Evolutionary conservation across 2,113 vertebrate species (phyloP).

Genomic region (Monopterus albus): DNA sequence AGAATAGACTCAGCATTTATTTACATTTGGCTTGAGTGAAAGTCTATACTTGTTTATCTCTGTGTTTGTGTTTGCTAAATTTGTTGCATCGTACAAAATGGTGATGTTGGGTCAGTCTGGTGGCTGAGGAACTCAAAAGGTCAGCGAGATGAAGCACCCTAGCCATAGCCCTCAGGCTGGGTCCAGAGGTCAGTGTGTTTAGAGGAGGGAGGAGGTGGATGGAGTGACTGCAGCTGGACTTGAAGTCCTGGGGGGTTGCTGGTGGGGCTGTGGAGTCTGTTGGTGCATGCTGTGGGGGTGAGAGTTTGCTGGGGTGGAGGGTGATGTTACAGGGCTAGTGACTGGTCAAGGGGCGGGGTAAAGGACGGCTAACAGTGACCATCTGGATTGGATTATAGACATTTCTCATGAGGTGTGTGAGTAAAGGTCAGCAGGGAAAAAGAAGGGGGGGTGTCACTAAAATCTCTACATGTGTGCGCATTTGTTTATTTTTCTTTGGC

Average conservation of each 20-base stretch:
- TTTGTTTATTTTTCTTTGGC: slow-evolving; percentile 68
- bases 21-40: not conserved
- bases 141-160: slow-evolving; percentile 44
- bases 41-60: not conserved
- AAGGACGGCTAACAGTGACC: slow-evolving; percentile 59
- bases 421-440: slow-evolving; percentile 79
- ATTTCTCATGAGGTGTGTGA: slow-evolving; percentile 79
- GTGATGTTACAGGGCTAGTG: slow-evolving; percentile 44
- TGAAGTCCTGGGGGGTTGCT: slow-evolving; percentile 39
- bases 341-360: slow-evolving; percentile 35
- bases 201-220: slow-evolving; percentile 44
- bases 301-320: not conserved
- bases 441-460: slow-evolving; percentile 39
- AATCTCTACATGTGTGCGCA: slow-evolving; percentile 52
- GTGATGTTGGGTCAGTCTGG: slow-evolving; percentile 2
- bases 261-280: slow-evolving; percentile 51
- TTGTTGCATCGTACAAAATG: not conserved
- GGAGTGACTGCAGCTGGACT: slow-evolving; percentile 61
- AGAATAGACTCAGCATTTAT: not conserved
- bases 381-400: slow-evolving; percentile 84
- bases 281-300: slow-evolving; percentile 50
- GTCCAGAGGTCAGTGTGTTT: slow-evolving; percentile 70
- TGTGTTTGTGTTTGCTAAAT: not conserved
- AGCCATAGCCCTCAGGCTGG: slow-evolving; percentile 50
- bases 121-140: slow-evolving; percentile 31